Evolutionary conservation across 2,888 invertebrate genomes (phyloP), one percentile per base, ranked within the genome.

Genomic region (Eremobia ochroleuca): DNA sequence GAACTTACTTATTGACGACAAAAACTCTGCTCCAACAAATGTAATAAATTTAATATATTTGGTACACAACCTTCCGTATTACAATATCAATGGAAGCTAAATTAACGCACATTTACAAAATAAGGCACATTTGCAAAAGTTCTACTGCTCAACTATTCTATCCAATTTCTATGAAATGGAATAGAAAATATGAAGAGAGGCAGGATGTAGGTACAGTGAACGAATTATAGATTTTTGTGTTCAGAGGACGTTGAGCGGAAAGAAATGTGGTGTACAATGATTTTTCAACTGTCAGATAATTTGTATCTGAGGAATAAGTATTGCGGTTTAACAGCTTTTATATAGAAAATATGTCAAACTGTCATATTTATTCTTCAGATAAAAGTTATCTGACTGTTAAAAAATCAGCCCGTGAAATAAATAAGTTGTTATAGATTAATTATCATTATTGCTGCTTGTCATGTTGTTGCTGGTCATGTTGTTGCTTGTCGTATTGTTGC

Each of bases 31-130:
- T 37, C 82, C 78, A 69, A 88, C 70, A 65, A 83, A 72, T 77
- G 78, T 80, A 87, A 88, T 88, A 88, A 88, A 88, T 88, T 79
- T 64, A 80, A 88, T 88, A 87, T 79, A 81, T 79, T 79, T 55
- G 52, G 72, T 83, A 77, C 86, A 81, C 78, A 76, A 71, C 81
- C 81, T 80, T 80, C 65, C 76, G 79, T 71, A 88, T 86, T 82
- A 83, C 72, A 85, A 86, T 88, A 88, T 88, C 88, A 87, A 87
- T 86, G 77, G 59, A 28, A 28, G 52, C 64, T 81, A 55, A 67
- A 81, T 85, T 75, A 78, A 76, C 68, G 37, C 66, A 84, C 66
- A 59, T 80, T 79, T 81, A 80, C 66, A 40, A 37, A 81, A 71
- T 77, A 74, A 83, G 31, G 34, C 15, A 67, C 70, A 76, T 82